Evolutionary conservation across 2,797 vertebrate species (phyloP).

Genomic region (Microcaecilia unicolor): DNA sequence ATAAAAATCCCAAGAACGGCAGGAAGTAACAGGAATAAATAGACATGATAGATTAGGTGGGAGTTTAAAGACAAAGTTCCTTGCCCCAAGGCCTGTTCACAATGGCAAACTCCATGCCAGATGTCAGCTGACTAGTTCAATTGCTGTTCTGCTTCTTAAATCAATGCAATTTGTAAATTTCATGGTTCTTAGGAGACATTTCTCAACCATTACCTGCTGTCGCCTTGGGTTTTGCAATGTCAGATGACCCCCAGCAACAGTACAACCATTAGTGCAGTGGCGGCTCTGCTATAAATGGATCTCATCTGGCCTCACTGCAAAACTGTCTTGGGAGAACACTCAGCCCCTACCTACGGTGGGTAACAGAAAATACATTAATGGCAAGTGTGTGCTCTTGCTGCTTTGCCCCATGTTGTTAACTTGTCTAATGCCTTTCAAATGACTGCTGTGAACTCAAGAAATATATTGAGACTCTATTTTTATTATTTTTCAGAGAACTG

Average conservation of each 20-base stretch:
- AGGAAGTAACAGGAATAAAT: too few relatives aligned
- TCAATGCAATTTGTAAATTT: constrained; percentile 20
- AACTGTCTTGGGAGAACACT: neutral
- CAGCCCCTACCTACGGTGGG: neutral
- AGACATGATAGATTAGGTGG: constrained; percentile 3
- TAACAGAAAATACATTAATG: neutral
- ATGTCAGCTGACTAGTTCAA: constrained; percentile 8
- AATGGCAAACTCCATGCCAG: neutral
- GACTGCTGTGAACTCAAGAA: neutral
- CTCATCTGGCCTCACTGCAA: constrained; percentile 2
- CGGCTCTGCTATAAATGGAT: constrained; percentile 4
- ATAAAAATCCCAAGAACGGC: too few relatives aligned
- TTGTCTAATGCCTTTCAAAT: neutral
- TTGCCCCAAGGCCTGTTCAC: neutral
- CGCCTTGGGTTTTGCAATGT: constrained; percentile 15
- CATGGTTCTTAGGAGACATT: constrained; percentile 24
- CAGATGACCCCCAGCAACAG: constrained; percentile 10
- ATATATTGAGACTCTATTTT: neutral
- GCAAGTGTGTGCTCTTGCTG: neutral
- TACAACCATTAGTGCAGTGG: constrained; percentile 13
- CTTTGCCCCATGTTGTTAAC: neutral
- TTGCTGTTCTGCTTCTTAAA: constrained; percentile 10
- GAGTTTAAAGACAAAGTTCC: neutral
- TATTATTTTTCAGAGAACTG: neutral
- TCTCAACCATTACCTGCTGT: constrained; percentile 14